Evolutionary conservation across 2,113 vertebrate species (phyloP), one percentile per base, ranked within the genome.

Genomic region (Ceyx margarethae): DNA sequence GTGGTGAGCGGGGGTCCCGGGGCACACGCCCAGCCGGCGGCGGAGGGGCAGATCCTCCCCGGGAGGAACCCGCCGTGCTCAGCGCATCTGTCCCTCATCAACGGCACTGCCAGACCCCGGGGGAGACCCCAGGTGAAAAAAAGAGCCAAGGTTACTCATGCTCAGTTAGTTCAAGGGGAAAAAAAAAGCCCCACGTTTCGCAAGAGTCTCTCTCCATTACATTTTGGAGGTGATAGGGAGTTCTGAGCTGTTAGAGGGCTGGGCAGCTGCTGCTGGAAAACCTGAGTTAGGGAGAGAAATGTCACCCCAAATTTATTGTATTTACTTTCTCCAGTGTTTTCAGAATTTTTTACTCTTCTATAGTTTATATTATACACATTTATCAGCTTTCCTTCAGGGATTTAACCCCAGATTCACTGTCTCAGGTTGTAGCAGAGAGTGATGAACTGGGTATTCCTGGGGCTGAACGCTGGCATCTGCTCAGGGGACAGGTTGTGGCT

Each of bases 291-390:
- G 93, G 89, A 88, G 83, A 87, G 91, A 87, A 83, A 88, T 74
- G 90, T 94, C 83, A 42, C 86, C 87, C 69, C 93, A 93, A 95
- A 96, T 97, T 91, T 94, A 95, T 96, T 96, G 85, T 89, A 95
- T 89, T 94, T 90, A 96, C 94, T 94, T 96, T 95, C 90, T 81
- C 64, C 64, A 17, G 75, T 95, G 78, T 96, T 96, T 94, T 93
- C 78, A 87, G 77, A 81, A 84, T 91, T 89, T 96, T 91, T 94
- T 79, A 65, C 86, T 69, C 89, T 93, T 94, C 80, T 22, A 17
- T 81, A 81, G 90, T 95, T 96, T 95, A 93, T 88, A 51, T 95
- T 96, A 95, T 42, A 75, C 85, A 91, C 94, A 93, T 94, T 91
- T 95, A 94, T 96, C 93, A 96, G 95, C 80, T 81, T 82, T 67